Evolutionary conservation across 2,797 vertebrate species (phyloP).

Genomic region (Sternarchorhynchus goeldii): DNA sequence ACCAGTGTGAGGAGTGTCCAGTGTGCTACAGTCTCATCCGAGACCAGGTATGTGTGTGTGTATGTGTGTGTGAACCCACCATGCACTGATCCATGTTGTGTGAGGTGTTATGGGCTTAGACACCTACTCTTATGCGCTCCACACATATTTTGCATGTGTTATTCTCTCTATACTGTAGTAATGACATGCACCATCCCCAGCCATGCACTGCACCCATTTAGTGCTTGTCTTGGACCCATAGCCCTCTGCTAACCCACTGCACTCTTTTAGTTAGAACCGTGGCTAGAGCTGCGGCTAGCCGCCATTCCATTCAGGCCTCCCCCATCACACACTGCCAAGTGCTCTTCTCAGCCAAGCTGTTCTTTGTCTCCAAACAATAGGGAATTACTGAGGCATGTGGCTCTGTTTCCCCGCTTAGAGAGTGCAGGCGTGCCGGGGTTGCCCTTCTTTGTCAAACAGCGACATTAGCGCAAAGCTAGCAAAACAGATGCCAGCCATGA

Average conservation of each 20-base stretch:
- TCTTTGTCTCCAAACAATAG: constrained; percentile 26
- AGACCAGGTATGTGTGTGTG: constrained; percentile 75
- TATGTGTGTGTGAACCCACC: background rate
- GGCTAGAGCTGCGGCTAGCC: background rate
- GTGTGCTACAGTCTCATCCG: constrained; percentile 85
- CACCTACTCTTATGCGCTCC: background rate
- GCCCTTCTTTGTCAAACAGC: constrained; percentile 14
- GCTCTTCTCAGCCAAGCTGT: constrained; percentile 18
- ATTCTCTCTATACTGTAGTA: background rate
- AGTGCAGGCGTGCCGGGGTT: background rate
- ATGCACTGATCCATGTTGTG: too few relatives aligned
- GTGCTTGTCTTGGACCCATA: background rate
- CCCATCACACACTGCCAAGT: constrained; percentile 23
- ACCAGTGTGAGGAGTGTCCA: constrained; percentile 85
- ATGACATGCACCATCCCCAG: constrained; percentile 15
- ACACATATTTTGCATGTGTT: background rate
- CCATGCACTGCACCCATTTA: background rate
- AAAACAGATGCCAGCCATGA: constrained; percentile 10
- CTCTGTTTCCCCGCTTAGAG: constrained; percentile 27
- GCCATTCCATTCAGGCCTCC: background rate
- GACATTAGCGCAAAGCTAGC: background rate
- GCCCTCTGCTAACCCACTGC: background rate
- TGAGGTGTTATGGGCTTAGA: too few relatives aligned
- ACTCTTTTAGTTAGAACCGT: background rate
- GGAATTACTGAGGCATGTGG: constrained; percentile 34